Base-by-base conservation (phyloP, 2,888 invertebrate genomes). In the Trichacis sp. region DNA sequence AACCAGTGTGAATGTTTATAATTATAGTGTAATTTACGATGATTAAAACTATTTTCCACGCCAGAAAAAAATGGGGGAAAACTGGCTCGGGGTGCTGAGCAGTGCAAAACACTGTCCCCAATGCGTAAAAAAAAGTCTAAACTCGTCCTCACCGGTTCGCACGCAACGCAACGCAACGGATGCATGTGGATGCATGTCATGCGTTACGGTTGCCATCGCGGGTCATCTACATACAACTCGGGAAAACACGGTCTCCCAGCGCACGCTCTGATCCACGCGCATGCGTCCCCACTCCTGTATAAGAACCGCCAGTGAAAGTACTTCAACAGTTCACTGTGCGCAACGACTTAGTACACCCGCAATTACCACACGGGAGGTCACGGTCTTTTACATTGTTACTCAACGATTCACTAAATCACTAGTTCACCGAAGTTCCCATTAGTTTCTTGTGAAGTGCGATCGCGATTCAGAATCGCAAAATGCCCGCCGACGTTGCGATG, bases 401-500 rank as follows among this genome's bases (percentile, higher is more conserved):
- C n/a, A n/a, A n/a, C n/a, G n/a, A n/a, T n/a, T n/a, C n/a, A n/a
- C n/a, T n/a, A n/a, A n/a, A n/a, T n/a, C n/a, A n/a, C n/a, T n/a
- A n/a, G n/a, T n/a, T n/a, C n/a, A n/a, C n/a, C n/a, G n/a, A n/a
- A n/a, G n/a, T n/a, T n/a, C n/a, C n/a, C n/a, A n/a, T n/a, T n/a
- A n/a, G n/a, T n/a, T n/a, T n/a, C n/a, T n/a, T n/a, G n/a, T n/a
- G n/a, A n/a, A n/a, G n/a, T n/a, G n/a, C n/a, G n/a, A 5, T 5
- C 24, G 8, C 24, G 24, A 24, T 8, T 24, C 24, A 8, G 24
- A 5, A 5, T 5, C 24, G 24, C 11, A 33, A n/a, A 60, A 85
- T 85, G 85, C 85, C 85, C 61, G 84, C 83, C 33, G 85, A 85
- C 81, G 84, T 85, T 61, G 82, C 81, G 15, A 81, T 82, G 75